These are phyloP conservation scores for Rhynchophorus ferrugineus DNA, from an alignment of 1,140 invertebrate species.

Conservation along the genomic window DNA sequence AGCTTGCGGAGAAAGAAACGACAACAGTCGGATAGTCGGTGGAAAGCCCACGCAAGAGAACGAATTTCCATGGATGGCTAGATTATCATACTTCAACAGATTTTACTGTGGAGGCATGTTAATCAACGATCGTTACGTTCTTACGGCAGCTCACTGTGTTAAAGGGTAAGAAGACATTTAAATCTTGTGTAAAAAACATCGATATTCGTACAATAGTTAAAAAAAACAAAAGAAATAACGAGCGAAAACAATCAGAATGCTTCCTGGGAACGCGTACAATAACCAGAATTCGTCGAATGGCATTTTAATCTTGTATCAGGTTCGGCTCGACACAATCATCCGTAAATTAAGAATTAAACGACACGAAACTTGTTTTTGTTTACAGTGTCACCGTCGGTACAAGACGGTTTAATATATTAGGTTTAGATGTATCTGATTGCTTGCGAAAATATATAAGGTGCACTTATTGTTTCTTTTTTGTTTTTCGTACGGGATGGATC, in stretches of 20 bases:
- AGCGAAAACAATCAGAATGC: too few relatives aligned
- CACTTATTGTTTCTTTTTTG: too few relatives aligned
- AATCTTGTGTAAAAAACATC: too few relatives aligned
- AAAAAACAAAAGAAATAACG: too few relatives aligned
- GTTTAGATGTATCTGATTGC: too few relatives aligned
- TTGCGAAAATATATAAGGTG: too few relatives aligned
- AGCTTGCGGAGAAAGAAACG: conserved; percentile 74
- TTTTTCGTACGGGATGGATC: too few relatives aligned
- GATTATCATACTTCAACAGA: conserved; percentile 69
- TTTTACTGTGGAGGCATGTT: conserved; percentile 81
- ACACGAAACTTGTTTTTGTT: background rate
- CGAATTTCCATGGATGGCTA: conserved; percentile 78
- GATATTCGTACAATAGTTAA: too few relatives aligned
- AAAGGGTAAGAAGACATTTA: conserved; percentile 56
- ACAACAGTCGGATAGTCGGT: conserved; percentile 70
- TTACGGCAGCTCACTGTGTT: conserved; percentile 77
- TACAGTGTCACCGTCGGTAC: background rate
- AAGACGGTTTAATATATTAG: too few relatives aligned
- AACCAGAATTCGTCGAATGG: background rate
- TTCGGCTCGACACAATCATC: background rate
- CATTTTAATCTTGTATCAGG: background rate
- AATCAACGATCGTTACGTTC: conserved; percentile 72
- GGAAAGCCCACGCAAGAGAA: conserved; percentile 60
- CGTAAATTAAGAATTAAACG: background rate
- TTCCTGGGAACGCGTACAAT: too few relatives aligned